A percentile compares a stretch with the other conserved stretches of the same genome.
phyloP scores from a whole-genome alignment of 2,113 vertebrate genomes.

The Paradoxurus hermaphroditus region DNA sequence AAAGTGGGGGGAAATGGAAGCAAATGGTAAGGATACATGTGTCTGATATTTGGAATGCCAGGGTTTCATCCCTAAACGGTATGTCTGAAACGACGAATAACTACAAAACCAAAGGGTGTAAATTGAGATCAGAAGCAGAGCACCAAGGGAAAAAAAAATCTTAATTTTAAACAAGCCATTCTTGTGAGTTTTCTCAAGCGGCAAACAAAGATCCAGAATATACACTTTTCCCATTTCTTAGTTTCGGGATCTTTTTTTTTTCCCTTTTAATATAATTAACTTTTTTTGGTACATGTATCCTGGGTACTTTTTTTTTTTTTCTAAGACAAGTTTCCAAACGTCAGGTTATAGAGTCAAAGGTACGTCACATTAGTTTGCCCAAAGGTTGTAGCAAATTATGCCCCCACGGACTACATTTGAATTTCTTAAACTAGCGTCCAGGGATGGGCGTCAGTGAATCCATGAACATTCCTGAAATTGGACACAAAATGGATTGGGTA shows the following conservation, averaged over 20 bases:
- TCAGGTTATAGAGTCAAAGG: neutral
- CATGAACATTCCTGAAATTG: neutral
- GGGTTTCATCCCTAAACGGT: neutral
- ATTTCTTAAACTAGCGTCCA: neutral
- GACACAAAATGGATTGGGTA: neutral
- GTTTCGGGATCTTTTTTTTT: neutral
- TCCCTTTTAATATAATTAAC: neutral
- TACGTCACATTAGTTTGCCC: neutral
- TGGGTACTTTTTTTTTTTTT: neutral
- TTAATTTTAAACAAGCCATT: neutral
- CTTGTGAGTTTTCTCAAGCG: neutral
- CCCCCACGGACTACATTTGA: neutral
- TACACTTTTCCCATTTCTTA: neutral
- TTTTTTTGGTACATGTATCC: neutral
- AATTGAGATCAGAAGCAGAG: neutral
- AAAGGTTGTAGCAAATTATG: neutral
- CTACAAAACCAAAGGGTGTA: neutral
- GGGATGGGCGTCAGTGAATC: neutral
- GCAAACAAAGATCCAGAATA: neutral
- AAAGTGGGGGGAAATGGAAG: neutral
- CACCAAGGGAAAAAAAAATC: neutral
- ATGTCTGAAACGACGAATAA: neutral
- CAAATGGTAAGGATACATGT: neutral
- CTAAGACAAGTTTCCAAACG: neutral
- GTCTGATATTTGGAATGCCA: neutral